Conservation (phyloP, 2,888 invertebrate genomes). For the Caenorhabditis sp. region DNA sequence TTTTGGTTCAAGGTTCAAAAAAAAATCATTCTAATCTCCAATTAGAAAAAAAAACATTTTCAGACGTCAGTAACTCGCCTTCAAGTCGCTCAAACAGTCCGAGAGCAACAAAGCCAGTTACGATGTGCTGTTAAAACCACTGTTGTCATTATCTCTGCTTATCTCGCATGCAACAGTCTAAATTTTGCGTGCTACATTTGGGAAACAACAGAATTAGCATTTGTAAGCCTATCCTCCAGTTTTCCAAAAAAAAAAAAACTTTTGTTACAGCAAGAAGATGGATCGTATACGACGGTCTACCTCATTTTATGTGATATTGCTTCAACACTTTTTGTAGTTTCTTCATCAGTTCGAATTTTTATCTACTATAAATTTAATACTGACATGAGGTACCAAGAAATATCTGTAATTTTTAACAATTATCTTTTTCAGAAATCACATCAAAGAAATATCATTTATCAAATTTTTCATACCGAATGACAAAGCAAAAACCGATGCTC, state of each 20-base stretch:
- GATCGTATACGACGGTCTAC: conserved; percentile 47
- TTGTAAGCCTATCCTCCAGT: conserved; percentile 32
- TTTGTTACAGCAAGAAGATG: conserved; percentile 39
- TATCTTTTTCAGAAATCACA: no score
- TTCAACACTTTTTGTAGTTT: conserved; percentile 55
- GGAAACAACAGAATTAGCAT: conserved; percentile 43
- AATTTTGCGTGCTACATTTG: conserved; percentile 54
- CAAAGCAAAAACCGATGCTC: not conserved
- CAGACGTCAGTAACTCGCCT: conserved; percentile 33
- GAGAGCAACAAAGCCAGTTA: conserved; percentile 46
- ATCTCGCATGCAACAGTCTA: conserved; percentile 57
- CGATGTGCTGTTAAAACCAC: conserved; percentile 57
- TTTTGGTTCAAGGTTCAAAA: no score
- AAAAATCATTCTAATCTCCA: no score
- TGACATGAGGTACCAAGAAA: conserved; percentile 41
- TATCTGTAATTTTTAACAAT: not conserved
- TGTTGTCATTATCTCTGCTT: conserved; percentile 54
- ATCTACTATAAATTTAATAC: conserved; percentile 62
- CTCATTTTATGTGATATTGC: conserved; percentile 51
- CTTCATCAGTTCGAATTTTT: conserved; percentile 55
- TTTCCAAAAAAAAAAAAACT: no score
- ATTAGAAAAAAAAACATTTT: conserved; percentile 13
- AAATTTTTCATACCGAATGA: not conserved
- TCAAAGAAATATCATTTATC: no score
- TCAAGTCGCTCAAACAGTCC: conserved; percentile 38